Percentiles rank a stretch among this genome's conserved stretches.
Conservation (phyloP, 2,797 vertebrate genomes). For the Enteromius argenteus region DNA sequence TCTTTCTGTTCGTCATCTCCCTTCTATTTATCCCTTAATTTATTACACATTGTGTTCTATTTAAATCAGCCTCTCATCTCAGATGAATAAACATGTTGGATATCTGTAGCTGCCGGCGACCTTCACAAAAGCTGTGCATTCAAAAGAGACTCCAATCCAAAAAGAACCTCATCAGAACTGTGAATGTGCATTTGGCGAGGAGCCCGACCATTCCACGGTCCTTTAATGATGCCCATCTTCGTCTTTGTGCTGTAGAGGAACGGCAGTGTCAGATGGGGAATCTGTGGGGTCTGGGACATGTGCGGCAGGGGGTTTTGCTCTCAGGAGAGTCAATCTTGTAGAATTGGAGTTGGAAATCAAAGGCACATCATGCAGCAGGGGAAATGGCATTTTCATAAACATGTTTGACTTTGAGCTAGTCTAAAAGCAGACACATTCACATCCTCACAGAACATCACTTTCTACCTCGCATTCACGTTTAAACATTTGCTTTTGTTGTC, state of each 20-base stretch:
- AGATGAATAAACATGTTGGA: conserved; percentile 73
- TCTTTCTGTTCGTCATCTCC: conserved; percentile 45
- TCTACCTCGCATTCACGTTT: neutral
- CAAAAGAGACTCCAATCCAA: conserved; percentile 15
- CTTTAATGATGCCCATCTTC: conserved; percentile 24
- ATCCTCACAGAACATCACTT: conserved; percentile 5
- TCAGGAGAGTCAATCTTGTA: conserved; percentile 18
- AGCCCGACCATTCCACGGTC: conserved; percentile 1
- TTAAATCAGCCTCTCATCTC: conserved; percentile 61
- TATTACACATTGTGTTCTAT: conserved; percentile 63
- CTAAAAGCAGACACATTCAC: neutral
- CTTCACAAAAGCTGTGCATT: conserved; percentile 74
- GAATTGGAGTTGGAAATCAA: conserved; percentile 34
- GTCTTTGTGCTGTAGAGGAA: conserved; percentile 24
- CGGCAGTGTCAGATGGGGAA: conserved; percentile 1
- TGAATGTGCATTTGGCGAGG: conserved; percentile 41
- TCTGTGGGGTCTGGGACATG: conserved; percentile 26
- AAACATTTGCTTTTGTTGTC: conserved; percentile 30
- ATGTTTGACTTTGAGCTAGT: conserved; percentile 39
- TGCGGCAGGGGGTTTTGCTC: conserved; percentile 28
- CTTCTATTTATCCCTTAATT: conserved; percentile 50
- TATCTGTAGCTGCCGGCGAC: conserved; percentile 75
- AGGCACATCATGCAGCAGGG: conserved; percentile 7
- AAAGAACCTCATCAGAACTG: conserved; percentile 40
- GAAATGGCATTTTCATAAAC: conserved; percentile 42